A percentile compares a stretch with the other conserved stretches of the same genome.
Evolutionary conservation across 1,140 invertebrate species (phyloP).

Genomic region (Agrilus planipennis): DNA sequence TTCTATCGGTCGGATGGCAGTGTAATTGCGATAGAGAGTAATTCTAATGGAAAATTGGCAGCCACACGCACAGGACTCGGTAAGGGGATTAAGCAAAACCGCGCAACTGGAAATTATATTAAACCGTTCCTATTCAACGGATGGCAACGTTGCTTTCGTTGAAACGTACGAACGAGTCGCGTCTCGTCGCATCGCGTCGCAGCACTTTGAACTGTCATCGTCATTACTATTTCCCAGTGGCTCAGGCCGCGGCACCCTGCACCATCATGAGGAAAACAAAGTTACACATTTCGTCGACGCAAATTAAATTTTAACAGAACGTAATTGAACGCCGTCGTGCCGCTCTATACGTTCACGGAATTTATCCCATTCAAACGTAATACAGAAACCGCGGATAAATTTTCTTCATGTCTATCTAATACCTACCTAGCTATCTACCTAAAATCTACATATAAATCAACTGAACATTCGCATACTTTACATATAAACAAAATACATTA

Average conservation of each 20-base stretch:
- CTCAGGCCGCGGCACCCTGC: slow-evolving; percentile 18
- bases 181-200: too few relatives aligned
- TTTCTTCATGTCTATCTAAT: too few relatives aligned
- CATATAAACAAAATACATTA: too few relatives aligned
- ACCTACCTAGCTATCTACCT: too few relatives aligned
- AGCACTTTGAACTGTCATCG: too few relatives aligned
- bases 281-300: slow-evolving; percentile 32
- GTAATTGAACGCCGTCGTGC: slow-evolving; percentile 31
- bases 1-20: too few relatives aligned
- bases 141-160: too few relatives aligned
- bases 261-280: slow-evolving; percentile 30
- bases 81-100: slow-evolving; percentile 29
- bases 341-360: slow-evolving; percentile 23
- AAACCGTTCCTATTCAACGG: slow-evolving; percentile 20
- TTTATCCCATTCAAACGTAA: slow-evolving; percentile 31
- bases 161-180: too few relatives aligned
- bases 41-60: slow-evolving; percentile 26
- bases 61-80: slow-evolving; percentile 25
- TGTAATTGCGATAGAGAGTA: slow-evolving; percentile 14
- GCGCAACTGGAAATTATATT: slow-evolving; percentile 29
- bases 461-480: too few relatives aligned
- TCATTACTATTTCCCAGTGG: too few relatives aligned
- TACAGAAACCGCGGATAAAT: slow-evolving; percentile 30
- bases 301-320: slow-evolving; percentile 35
- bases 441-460: too few relatives aligned